Evolutionary conservation across 2,797 vertebrate genomes (phyloP), one percentile per base, ranked within the genome.

Genomic region (Pipistrellus pygmaeus): DNA sequence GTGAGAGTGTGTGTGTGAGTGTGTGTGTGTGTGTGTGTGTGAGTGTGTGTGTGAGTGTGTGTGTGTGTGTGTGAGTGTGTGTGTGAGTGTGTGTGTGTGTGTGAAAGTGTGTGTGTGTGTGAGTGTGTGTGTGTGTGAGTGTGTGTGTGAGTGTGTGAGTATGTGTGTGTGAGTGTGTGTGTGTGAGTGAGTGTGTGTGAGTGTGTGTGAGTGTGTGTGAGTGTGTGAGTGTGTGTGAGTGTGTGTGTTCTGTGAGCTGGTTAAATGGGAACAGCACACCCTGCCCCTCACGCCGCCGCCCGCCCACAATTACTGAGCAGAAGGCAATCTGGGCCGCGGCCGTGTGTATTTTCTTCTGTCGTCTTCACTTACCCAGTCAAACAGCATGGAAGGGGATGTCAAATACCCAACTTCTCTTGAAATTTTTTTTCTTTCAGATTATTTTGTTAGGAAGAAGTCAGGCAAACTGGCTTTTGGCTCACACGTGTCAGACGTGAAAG

Each of bases 281-380:
- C 20, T 46, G 68, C 7, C 68, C 44, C 38, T 73, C 30, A 9
- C 41, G 38, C 27, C 23, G 7, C 53, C 90, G 87, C 77, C 88
- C 91, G 71, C 72, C 83, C 84, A 30, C 48, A 51, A 88, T 90
- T 62, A 92, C 41, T 35, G 21, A 4, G 9, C 12, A 68, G 73
- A 88, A 83, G 68, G 41, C 71, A 77, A 87, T 64, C 55, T 13
- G 60, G 68, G 41, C 64, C 75, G 46, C 55, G 69, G n/a, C 38
- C 46, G 5, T 82, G 92, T 90, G 60, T 85, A 51, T 95, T 91
- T 93, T 85, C 91, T 62, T 86, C 55, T 93, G 55, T 92, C 86
- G 68, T 88, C 78, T 95, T 81, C 66, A 72, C 41, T 92, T 94
- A 89, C 93, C 89, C 44, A 75, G 86, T 57, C 72, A 95, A 93